A percentile compares a stretch with the other conserved stretches of the same genome.
Conservation (phyloP, 2,113 vertebrate species). For the Colistium nudipinnis region DNA sequence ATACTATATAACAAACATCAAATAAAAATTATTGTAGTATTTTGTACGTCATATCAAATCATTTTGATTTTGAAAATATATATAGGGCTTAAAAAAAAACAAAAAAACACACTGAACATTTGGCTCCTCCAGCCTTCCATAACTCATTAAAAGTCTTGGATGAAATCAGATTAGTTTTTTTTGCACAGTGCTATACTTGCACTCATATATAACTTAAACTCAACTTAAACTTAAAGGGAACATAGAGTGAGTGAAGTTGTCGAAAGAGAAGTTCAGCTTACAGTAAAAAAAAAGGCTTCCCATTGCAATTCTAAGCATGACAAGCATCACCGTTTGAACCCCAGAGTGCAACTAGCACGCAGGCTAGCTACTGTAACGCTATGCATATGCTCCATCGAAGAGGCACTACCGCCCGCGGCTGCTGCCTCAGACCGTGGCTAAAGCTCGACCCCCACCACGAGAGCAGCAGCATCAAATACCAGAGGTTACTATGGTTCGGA, state of each 20-base stretch:
- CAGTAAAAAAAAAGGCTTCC: conserved; percentile 50
- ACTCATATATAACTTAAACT: conserved; percentile 11
- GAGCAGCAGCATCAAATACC: conserved; percentile 31
- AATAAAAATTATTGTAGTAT: no score
- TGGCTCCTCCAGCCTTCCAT: not conserved
- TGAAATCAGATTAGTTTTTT: no score
- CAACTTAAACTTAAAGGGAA: conserved; percentile 3
- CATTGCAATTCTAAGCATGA: conserved; percentile 54
- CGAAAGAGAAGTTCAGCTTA: conserved; percentile 12
- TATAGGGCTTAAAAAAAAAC: no score
- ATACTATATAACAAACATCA: no score
- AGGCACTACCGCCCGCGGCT: conserved; percentile 7
- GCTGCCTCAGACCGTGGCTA: conserved; percentile 27
- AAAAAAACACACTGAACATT: no score
- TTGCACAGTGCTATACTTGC: not conserved
- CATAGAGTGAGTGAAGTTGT: conserved; percentile 9
- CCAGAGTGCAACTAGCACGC: conserved; percentile 44
- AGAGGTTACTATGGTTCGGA: conserved; percentile 14
- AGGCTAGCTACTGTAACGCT: conserved; percentile 49
- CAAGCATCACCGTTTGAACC: conserved; percentile 56
- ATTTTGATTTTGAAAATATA: no score
- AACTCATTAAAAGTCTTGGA: no score
- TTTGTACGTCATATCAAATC: no score
- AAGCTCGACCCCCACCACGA: conserved; percentile 17
- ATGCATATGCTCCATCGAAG: conserved; percentile 72